Evolutionary conservation across 2,888 invertebrate genomes (phyloP), one percentile per base, ranked within the genome.

Genomic region (Andrena haemorrhoa): DNA sequence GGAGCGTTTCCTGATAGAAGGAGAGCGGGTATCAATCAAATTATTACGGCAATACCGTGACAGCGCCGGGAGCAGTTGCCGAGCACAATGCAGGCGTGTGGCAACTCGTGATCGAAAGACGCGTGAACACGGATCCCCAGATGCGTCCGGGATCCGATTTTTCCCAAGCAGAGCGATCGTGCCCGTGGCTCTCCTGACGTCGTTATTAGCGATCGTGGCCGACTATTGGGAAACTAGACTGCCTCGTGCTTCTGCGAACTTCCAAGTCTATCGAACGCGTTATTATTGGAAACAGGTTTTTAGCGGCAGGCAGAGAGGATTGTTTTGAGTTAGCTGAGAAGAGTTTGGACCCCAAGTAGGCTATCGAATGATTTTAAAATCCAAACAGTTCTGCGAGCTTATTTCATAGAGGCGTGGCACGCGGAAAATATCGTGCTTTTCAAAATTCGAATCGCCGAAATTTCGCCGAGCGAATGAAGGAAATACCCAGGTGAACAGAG

Each of bases 1-100:
- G n/a, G 26, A 70, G 47, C 79, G 66, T 80, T 80, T 70, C 56
- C 75, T 26, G 51, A 75, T 47, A 58, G 76, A 79, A 72, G 41
- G 77, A 69, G 80, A 73, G 71, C 70, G 75, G 73, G 71, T 86
- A 87, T 87, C 86, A 82, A 87, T 87, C 87, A 86, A 87, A 85
- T 87, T 87, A 85, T 86, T 86, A 87, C 84, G 70, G 84, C 79
- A 84, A 84, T 82, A 80, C 74, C 86, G 80, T 83, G 85, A 86
- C 83, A 78, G 79, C 61, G 63, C 49, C 60, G 51, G 63, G 76
- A 80, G 75, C 82, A 79, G 49, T 63, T 61, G 29, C 60, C 35
- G 29, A 51, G 75, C 75, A 83, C 83, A 83, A 83, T 82, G 79
- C 75, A 16, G 7, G 41, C 60, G 60, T 82, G 61, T 82, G 65